Percentiles rank a stretch among this genome's conserved stretches.
phyloP scores from a whole-genome alignment of 2,888 invertebrate species.

The Lysandra bellargus region DNA sequence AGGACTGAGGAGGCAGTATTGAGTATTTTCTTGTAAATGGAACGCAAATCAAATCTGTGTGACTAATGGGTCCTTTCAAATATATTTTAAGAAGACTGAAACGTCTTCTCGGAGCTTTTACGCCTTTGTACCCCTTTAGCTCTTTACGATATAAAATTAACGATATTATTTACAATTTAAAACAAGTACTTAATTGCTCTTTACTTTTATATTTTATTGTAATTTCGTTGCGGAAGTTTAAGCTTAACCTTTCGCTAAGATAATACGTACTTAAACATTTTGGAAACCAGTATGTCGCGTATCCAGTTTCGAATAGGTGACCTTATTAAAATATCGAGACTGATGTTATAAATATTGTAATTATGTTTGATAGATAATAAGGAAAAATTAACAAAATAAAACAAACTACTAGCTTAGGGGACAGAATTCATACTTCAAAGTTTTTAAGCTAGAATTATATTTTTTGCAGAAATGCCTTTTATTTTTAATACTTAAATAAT shows the following conservation, averaged over 20 bases:
- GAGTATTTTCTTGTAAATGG: not conserved
- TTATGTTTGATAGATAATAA: constrained; percentile 2
- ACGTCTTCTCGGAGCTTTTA: not conserved
- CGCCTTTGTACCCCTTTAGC: not conserved
- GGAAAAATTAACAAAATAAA: not conserved
- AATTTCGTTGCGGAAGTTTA: constrained; percentile 10
- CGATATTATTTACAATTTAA: not conserved
- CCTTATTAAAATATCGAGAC: constrained; percentile 13
- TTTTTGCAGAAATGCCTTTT: not conserved
- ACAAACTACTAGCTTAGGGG: not conserved
- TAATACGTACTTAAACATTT: constrained; percentile 4
- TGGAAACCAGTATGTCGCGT: constrained; percentile 8
- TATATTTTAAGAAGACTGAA: not conserved
- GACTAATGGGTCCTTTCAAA: not conserved
- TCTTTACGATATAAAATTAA: not conserved
- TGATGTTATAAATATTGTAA: constrained; percentile 11
- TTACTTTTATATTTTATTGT: not conserved
- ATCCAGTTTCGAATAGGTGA: not conserved
- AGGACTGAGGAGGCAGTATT: not conserved
- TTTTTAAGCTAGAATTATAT: not conserved
- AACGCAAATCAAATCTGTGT: not conserved
- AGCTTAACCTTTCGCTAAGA: constrained; percentile 21
- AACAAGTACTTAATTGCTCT: not conserved
- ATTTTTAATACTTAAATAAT: too few relatives aligned
- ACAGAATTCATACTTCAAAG: not conserved